Base-by-base conservation (phyloP, 2,797 vertebrate genomes). In the Eulemur albifrons region DNA sequence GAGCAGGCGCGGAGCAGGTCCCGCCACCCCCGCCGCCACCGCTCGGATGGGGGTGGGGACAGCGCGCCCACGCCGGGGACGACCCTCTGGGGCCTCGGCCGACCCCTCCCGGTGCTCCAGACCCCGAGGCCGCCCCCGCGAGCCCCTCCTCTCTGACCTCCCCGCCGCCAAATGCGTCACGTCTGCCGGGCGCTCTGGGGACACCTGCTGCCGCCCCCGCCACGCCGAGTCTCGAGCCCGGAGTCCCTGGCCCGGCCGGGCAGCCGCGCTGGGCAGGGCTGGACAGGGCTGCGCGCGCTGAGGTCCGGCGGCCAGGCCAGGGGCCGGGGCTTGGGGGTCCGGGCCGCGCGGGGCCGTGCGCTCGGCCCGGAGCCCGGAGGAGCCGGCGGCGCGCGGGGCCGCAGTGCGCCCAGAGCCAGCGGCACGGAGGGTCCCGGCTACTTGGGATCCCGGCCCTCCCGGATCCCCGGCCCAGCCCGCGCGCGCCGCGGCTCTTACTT, bases 401-500 rank as follows among this genome's bases (percentile, higher is more conserved):
- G 96, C 96, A 95, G 88, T 95, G 96, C 91, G 86, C 93, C 45
- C 61, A 54, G 80, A 18, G 38, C 52, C n/a, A 11, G 94, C 73
- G 76, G 79, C 67, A 27, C 61, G 18, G 45, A 76, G 85, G 75
- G 80, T 92, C 92, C 61, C 27, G 14, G 73, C 38, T 52, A 77
- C 48, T 57, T 38, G 15, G 40, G 57, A 5, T 59, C 54, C 63
- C n/a, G 14, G 75, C 65, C 90, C 67, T 76, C 54, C 59, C 4
- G 63, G 48, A 65, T 92, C 86, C 88, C 86, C 76, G 35, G 93
- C 70, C 79, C 89, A 13, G 84, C 61, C 57, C 27, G 70, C 69
- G 32, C 72, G 80, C 79, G 81, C 83, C 54, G 50, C 63, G 80
- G 57, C 85, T 93, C 99, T 99, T 99, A 99, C 99, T 99, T 99